phyloP scores from a whole-genome alignment of 1,140 invertebrate species.

The Drosophila melanogaster region Release_6_plus_ISO1_MT NT_037436.4:16682501-16683000 shows the following conservation, averaged over 20 bases:
- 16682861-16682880: conserved; percentile 24
- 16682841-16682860: conserved; percentile 32
- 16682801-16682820: conserved; percentile 47
- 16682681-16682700: conserved; percentile 55
- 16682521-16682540: conserved; percentile 62
- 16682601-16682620: conserved; percentile 9
- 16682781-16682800: conserved; percentile 27
- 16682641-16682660: conserved; percentile 73
- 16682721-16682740: conserved; percentile 2
- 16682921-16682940: conserved; percentile 5
- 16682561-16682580: conserved; percentile 2
- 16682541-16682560: conserved; percentile 49
- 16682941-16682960: background rate
- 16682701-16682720: conserved; percentile 30
- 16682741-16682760: background rate
- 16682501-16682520: conserved; percentile 56
- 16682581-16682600: background rate
- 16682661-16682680: conserved; percentile 76
- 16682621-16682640: conserved; percentile 55
- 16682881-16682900: conserved; percentile 9
- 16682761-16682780: background rate
- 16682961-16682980: conserved; percentile 1
- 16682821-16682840: conserved; percentile 38
- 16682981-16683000: conserved; percentile 66
- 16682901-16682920: background rate